A percentile compares a stretch with the other conserved stretches of the same genome.
These are phyloP conservation scores for Hirtodrosophila histrioides DNA, from an alignment of 2,888 invertebrate genomes.

Conservation along the genomic window DNA sequence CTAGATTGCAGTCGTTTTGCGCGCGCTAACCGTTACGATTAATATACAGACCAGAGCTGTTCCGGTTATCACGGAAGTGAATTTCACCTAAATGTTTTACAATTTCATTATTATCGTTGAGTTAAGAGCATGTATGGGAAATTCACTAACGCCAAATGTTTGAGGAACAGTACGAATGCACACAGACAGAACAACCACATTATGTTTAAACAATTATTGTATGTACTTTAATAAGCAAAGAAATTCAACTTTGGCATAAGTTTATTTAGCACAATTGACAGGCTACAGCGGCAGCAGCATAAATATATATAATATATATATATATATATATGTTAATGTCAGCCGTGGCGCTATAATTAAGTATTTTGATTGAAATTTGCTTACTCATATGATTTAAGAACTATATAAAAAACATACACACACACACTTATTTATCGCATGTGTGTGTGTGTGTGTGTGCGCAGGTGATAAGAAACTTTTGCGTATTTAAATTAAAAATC, in stretches of 20 bases:
- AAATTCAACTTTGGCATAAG: slow-evolving; percentile 40
- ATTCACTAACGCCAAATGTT: too few species aligned
- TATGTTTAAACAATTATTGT: background rate
- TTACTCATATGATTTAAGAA: slow-evolving; percentile 57
- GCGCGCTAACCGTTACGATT: slow-evolving; percentile 2
- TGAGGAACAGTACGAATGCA: too few species aligned
- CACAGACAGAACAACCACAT: slow-evolving; percentile 5
- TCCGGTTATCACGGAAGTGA: too few species aligned
- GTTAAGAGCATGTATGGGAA: background rate
- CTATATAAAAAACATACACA: slow-evolving; percentile 1
- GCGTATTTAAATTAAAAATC: slow-evolving; percentile 13
- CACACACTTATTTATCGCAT: background rate
- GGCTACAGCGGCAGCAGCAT: too few species aligned
- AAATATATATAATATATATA: slow-evolving; percentile 14
- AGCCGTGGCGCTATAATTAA: slow-evolving; percentile 23
- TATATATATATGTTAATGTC: background rate
- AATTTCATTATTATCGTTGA: background rate
- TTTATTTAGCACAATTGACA: slow-evolving; percentile 66
- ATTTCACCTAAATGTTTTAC: too few species aligned
- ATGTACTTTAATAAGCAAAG: slow-evolving; percentile 35
- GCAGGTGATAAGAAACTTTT: slow-evolving; percentile 17
- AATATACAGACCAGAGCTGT: too few species aligned
- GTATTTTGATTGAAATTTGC: slow-evolving; percentile 29
- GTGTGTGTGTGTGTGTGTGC: background rate
- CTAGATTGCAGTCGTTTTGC: slow-evolving; percentile 5